Base-by-base conservation (phyloP, 2,797 vertebrate species). In the Echeneis naucrates region DNA sequence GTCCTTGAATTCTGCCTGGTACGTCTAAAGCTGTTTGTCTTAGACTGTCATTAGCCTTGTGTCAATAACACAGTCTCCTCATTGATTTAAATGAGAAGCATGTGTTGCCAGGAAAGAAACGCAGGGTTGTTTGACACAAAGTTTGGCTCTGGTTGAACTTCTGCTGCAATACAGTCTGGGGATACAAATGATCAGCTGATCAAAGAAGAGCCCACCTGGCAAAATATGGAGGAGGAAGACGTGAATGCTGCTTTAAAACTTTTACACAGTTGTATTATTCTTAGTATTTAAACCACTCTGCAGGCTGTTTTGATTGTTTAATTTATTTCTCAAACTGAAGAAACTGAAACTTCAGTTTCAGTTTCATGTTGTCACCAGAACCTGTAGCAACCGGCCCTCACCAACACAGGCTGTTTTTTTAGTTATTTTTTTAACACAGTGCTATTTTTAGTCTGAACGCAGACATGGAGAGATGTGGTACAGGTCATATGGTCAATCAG, bases 381-480 rank as follows among this genome's bases (percentile, higher is more conserved):
- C 19, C 23, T 40, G 17, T 52, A 42, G 14, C 40, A 40, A 52
- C 57, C 47, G 14, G 16, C 27, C 23, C n/a, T n/a, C n/a, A n/a
- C n/a, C n/a, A n/a, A n/a, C n/a, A n/a, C n/a, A n/a, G n/a, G n/a
- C n/a, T n/a, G n/a, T n/a, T 16, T 65, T 40, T 35, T 40, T 44
- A 23, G 11, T 47, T 8, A 47, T 13, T 47, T 61, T 58, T 21
- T 19, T n/a, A 24, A 44, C 19, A 8, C 17, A 0, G 26, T 42
- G 32, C 70, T 71, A 57, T 82, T 75, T 72, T 17, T 13, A 47
- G 23, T 72, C 17, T 55, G 19, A 17, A 61, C 0, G 8, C 48
- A 40, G 24, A 9, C 14, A 4, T 17, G 27, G 17, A 53, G 38
- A 23, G 27, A 53, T 24, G 14, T 53, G 12, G 30, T 27, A 69